These are phyloP conservation scores for Apeira syringaria DNA, from an alignment of 2,888 invertebrate species.

Conservation along the genomic window DNA sequence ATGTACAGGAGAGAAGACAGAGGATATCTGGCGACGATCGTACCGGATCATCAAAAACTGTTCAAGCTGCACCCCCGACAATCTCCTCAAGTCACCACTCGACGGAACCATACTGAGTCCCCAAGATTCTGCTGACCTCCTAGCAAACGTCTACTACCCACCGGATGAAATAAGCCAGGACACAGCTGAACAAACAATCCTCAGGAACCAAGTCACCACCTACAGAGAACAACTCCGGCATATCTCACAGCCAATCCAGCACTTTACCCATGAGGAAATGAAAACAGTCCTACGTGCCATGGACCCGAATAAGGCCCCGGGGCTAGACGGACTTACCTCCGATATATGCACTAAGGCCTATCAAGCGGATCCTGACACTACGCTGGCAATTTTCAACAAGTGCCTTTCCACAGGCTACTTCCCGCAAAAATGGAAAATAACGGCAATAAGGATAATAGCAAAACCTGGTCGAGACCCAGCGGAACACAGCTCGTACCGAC, in stretches of 20 bases:
- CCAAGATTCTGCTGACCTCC: too few relatives aligned
- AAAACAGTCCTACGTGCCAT: not conserved
- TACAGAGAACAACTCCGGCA: not conserved
- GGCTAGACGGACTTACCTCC: not conserved
- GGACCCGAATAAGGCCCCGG: not conserved
- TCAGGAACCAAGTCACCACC: not conserved
- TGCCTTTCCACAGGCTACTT: not conserved
- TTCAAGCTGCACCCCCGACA: too few relatives aligned
- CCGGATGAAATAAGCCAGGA: too few relatives aligned
- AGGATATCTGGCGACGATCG: not conserved
- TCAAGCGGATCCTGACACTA: too few relatives aligned
- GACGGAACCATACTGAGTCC: too few relatives aligned
- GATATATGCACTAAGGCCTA: constrained; percentile 8
- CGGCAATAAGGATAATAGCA: not conserved
- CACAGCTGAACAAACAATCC: not conserved
- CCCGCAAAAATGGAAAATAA: not conserved
- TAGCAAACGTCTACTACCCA: too few relatives aligned
- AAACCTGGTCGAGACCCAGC: not conserved
- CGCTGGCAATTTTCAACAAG: not conserved
- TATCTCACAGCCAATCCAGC: too few relatives aligned
- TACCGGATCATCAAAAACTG: not conserved
- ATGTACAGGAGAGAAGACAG: not conserved
- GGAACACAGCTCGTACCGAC: too few relatives aligned
- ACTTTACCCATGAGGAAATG: not conserved
- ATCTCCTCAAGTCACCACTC: too few relatives aligned